These are phyloP conservation scores for Eriocheir sinensis DNA, from an alignment of 1,140 invertebrate species.

Conservation along the genomic window DNA sequence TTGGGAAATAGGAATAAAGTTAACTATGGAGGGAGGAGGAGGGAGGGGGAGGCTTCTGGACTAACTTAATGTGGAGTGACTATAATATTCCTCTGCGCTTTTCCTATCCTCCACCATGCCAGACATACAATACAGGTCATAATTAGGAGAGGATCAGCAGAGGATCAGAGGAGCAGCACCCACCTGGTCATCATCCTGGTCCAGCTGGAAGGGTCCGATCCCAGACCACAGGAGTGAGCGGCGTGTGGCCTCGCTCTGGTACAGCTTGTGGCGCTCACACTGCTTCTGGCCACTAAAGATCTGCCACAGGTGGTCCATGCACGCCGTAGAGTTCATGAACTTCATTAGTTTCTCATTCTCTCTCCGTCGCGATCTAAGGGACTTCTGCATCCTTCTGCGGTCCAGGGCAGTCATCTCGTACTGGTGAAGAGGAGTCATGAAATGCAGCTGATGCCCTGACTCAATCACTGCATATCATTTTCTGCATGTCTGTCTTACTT, in stretches of 20 bases:
- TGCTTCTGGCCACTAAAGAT: constrained; percentile 56
- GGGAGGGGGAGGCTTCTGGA: no score
- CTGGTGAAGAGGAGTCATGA: constrained; percentile 31
- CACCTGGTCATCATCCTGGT: constrained; percentile 70
- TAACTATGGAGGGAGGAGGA: no score
- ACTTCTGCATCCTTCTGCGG: constrained; percentile 43
- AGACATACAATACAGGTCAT: neutral
- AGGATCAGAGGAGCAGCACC: neutral
- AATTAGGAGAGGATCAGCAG: neutral
- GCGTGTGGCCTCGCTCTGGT: constrained; percentile 51
- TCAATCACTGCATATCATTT: no score
- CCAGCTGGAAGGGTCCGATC: constrained; percentile 65
- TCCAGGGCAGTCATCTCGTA: constrained; percentile 43
- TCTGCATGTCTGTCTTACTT: no score
- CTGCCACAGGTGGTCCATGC: constrained; percentile 61
- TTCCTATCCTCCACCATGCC: neutral
- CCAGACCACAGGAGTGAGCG: constrained; percentile 59
- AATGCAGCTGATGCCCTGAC: no score
- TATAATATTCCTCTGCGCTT: neutral
- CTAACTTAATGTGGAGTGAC: neutral
- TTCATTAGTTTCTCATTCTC: constrained; percentile 67
- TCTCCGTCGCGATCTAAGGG: constrained; percentile 37
- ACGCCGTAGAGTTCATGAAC: constrained; percentile 52
- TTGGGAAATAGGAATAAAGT: no score
- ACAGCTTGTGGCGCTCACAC: constrained; percentile 58